Conservation (phyloP, 2,797 vertebrate genomes). For the Rhabdophis nuchalis region DNA sequence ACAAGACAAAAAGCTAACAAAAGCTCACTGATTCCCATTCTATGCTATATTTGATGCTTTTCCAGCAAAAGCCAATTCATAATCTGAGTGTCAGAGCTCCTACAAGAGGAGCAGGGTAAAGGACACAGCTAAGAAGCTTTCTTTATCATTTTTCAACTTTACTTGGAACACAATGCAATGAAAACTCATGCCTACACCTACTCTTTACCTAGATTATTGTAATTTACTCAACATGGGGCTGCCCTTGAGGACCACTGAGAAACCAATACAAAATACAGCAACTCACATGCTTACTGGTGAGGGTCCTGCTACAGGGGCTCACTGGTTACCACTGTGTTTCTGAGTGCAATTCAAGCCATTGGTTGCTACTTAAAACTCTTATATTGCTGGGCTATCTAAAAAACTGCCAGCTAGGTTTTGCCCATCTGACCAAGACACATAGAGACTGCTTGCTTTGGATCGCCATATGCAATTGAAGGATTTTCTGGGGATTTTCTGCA, state of each 20-base stretch:
- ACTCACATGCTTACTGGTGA: background rate
- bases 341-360: background rate
- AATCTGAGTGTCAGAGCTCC: background rate
- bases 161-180: background rate
- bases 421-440: background rate
- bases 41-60: background rate
- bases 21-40: background rate
- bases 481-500: background rate
- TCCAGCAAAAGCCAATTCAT: background rate
- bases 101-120: background rate
- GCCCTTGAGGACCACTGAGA: background rate
- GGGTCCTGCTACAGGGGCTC: background rate
- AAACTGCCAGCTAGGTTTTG: background rate
- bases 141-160: background rate
- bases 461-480: background rate
- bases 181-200: background rate
- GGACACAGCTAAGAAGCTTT: background rate
- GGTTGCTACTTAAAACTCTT: background rate
- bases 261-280: background rate
- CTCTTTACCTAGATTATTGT: background rate
- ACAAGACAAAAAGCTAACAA: background rate
- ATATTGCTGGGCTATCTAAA: background rate
- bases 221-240: background rate
- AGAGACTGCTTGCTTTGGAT: background rate
- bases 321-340: background rate